Base-by-base conservation (phyloP, 2,797 vertebrate species). In the Parotocinclus haroldoi region DNA sequence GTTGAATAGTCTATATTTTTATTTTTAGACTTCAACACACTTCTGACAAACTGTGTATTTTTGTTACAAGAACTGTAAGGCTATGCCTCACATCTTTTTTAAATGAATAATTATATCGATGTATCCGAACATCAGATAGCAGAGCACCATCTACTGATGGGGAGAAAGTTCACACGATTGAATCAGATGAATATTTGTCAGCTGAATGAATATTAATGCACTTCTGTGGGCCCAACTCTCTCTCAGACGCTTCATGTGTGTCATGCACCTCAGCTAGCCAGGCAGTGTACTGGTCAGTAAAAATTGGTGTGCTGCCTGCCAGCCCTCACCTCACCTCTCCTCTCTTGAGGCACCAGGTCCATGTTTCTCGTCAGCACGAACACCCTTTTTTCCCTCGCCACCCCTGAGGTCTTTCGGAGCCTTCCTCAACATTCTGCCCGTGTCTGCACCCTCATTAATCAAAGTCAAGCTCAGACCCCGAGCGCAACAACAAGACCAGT, bases 401-500 rank as follows among this genome's bases (percentile, higher is more conserved):
- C 90, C 89, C 86, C 84, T 53, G 73, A 84, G 89, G 88, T 90
- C 88, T 87, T 87, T 87, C 66, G 76, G 78, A 81, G 84, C 83
- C 88, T 56, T 89, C 88, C 86, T 82, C 81, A 85, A 85, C 83
- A 93, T 92, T 93, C 93, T 90, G 85, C 85, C 90, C 89, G 89
- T 91, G 91, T 93, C 89, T 87, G 83, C 91, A 89, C 86, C 89
- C 94, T 97, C 96, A 96, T 98, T 98, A 98, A 98, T 99, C 96
- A 98, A 95, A 88, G 94, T 98, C 96, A 97, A 89, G 90, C 86
- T 66, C 86, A 82, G 66, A 84, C 73, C 89, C 86, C 87, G 89
- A 87, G 86, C 87, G 57, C 63, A 71, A 90, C 92, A 96, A 99
- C 94, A 97, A 95, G 93, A 91, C 87, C 88, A 12, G 88, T 91